These are phyloP conservation scores for Caretta caretta DNA, from an alignment of 2,113 vertebrate genomes.

Conservation along the genomic window DNA sequence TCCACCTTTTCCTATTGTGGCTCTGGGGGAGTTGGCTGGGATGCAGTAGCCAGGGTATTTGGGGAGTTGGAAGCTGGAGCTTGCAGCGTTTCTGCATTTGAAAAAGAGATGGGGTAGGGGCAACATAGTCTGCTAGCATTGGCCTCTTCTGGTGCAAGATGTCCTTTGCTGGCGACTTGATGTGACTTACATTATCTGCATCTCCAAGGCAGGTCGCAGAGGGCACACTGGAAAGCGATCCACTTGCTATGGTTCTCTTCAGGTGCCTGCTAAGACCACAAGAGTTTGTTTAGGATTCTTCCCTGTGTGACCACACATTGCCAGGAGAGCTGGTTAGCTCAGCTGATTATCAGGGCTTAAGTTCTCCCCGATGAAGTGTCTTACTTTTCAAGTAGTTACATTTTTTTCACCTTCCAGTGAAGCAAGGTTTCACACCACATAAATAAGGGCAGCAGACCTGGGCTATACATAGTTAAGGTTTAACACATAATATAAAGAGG, in stretches of 20 bases:
- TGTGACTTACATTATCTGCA: no score
- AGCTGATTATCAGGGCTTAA: not conserved
- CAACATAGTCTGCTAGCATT: no score
- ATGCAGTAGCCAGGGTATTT: not conserved
- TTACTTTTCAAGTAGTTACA: not conserved
- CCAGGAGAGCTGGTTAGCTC: constrained; percentile 40
- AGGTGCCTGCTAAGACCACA: not conserved
- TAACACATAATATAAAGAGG: not conserved
- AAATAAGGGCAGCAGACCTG: not conserved
- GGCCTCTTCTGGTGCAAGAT: no score
- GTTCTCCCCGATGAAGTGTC: constrained; percentile 1
- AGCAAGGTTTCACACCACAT: not conserved
- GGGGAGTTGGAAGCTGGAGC: not conserved
- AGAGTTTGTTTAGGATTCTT: constrained; percentile 49
- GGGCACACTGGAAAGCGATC: not conserved
- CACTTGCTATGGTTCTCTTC: not conserved
- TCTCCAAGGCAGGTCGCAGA: not conserved
- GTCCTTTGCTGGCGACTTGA: no score
- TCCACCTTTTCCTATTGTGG: not conserved
- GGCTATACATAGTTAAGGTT: not conserved
- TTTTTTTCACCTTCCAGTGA: not conserved
- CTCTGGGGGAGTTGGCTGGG: not conserved
- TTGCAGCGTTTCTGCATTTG: not conserved
- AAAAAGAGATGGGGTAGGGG: not conserved
- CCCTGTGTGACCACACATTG: constrained; percentile 33